Base-by-base conservation (phyloP, 2,888 invertebrate genomes). In the Protodeltote pygarga region DNA sequence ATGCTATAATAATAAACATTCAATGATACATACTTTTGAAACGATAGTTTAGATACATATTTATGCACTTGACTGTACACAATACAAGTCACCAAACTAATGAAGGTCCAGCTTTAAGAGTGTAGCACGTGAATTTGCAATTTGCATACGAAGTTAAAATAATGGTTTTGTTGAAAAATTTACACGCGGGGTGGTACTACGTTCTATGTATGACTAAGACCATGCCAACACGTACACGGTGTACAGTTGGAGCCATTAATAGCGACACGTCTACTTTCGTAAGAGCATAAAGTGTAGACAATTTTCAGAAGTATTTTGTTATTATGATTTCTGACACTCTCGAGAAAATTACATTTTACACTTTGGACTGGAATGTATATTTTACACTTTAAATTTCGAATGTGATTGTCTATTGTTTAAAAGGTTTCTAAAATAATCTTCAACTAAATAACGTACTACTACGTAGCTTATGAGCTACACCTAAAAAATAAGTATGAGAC, bases 31-130 rank as follows among this genome's bases (percentile, higher is more conserved):
- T n/a, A n/a, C n/a, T n/a, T n/a, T n/a, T n/a, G n/a, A n/a, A n/a
- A n/a, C n/a, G n/a, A n/a, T n/a, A n/a, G n/a, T n/a, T n/a, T n/a
- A n/a, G n/a, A n/a, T n/a, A n/a, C n/a, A n/a, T n/a, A n/a, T n/a
- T n/a, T n/a, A n/a, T n/a, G n/a, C n/a, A n/a, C n/a, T n/a, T n/a
- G n/a, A n/a, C n/a, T n/a, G n/a, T n/a, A n/a, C 57, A 71, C 68
- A 70, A 34, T 81, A 86, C 89, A 86, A 89, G 88, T 88, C 89
- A 89, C 79, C 68, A 73, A 77, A 85, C 82, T 82, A 87, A 88
- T 87, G 86, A 85, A 81, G 73, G 62, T 61, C 47, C 50, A 76
- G 78, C 83, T 82, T 85, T 87, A 81, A 73, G 79, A 74, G 75
- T 64, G 65, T 61, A 58, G 70, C 67, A 69, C 59, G 66, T 65